Percentiles rank a stretch among this genome's conserved stretches.
These are phyloP conservation scores for Mixornis gularis DNA, from an alignment of 2,113 vertebrate species.

Conservation along the genomic window DNA sequence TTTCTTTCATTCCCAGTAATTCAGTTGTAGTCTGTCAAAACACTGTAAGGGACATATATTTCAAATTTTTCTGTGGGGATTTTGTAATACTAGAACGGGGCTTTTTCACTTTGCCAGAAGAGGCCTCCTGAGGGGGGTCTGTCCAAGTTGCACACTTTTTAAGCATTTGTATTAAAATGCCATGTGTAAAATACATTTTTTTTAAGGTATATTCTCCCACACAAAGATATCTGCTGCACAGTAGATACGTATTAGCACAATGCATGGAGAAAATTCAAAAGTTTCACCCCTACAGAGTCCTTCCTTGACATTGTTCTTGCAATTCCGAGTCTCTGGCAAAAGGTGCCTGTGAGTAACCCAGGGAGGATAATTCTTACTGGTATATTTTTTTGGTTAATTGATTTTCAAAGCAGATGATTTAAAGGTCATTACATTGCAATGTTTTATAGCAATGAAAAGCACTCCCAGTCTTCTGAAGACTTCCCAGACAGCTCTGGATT, in stretches of 20 bases:
- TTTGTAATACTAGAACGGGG: constrained; percentile 28
- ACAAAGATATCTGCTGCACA: background rate
- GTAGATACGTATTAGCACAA: background rate
- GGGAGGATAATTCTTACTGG: background rate
- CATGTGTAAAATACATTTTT: background rate
- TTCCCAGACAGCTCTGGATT: background rate
- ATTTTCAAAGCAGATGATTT: background rate
- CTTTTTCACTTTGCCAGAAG: constrained; percentile 31
- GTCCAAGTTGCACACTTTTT: background rate
- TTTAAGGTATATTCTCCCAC: background rate
- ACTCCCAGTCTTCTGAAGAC: background rate
- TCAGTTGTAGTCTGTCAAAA: constrained; percentile 59
- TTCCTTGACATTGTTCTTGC: background rate
- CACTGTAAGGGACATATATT: constrained; percentile 51
- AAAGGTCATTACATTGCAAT: background rate
- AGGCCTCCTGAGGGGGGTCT: constrained; percentile 1
- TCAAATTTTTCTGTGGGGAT: constrained; percentile 53
- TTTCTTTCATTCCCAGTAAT: constrained; percentile 24
- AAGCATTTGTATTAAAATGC: background rate
- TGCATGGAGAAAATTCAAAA: background rate
- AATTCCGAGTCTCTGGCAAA: background rate
- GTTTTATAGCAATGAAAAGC: background rate
- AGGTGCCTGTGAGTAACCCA: background rate
- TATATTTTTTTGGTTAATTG: background rate
- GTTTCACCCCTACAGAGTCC: background rate